Conservation (phyloP, 2,797 vertebrate genomes). For the Poeciliopsis turneri region DNA sequence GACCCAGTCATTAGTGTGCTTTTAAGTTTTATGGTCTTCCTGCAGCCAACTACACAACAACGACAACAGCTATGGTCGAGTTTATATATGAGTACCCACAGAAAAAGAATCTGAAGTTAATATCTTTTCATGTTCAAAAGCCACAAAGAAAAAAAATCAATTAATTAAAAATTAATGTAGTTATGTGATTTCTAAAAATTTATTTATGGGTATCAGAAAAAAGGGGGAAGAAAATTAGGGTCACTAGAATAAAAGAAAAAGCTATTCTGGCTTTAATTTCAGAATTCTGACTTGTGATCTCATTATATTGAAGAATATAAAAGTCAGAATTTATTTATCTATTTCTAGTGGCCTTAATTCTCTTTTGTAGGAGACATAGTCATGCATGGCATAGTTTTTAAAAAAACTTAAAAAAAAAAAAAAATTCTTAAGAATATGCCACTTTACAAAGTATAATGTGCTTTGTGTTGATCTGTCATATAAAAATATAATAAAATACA, state of each 20-base stretch:
- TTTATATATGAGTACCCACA: not conserved
- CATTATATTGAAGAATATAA: too few species aligned
- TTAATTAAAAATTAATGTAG: too few species aligned
- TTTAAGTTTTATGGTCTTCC: slow-evolving; percentile 27
- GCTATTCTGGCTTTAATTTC: too few species aligned
- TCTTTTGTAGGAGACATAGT: too few species aligned
- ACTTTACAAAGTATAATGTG: not conserved
- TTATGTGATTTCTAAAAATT: not conserved
- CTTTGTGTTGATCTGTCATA: not conserved
- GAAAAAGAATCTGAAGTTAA: not conserved
- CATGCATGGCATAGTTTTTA: not conserved
- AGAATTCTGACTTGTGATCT: too few species aligned
- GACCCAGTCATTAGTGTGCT: slow-evolving; percentile 9
- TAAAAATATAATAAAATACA: not conserved
- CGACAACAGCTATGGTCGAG: not conserved
- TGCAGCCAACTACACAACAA: not conserved
- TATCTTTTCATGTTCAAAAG: not conserved
- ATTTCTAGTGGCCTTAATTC: too few species aligned
- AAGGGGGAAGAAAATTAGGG: not conserved
- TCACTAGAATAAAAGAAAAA: too few species aligned
- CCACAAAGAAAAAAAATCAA: not conserved
- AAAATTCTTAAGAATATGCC: not conserved
- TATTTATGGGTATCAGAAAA: not conserved
- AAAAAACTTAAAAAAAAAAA: too few species aligned
- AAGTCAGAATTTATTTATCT: too few species aligned